Evolutionary conservation across 1,140 invertebrate species (phyloP), one percentile per base, ranked within the genome.

Genomic region (Drosophila tristis): DNA sequence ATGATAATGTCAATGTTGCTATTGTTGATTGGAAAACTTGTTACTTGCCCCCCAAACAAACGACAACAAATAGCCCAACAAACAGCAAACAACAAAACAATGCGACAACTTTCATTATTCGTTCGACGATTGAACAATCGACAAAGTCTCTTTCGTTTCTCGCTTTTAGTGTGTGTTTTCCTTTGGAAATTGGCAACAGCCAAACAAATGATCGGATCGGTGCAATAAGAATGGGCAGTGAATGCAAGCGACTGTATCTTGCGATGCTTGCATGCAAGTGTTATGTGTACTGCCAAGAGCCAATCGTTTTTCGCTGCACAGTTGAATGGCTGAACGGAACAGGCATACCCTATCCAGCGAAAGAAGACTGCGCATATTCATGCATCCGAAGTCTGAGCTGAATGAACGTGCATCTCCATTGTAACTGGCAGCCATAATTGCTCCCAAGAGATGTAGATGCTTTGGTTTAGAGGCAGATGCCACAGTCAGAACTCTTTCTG

Each of bases 101-200:
- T 39, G n/a, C 48, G 23, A 63, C 67, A 44, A 78, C 79, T 82
- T 82, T 82, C 80, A 82, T 82, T 82, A 82, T 75, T 82, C 56
- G 67, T 45, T 49, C 26, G 25, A 9, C 61, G 57, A 77, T 81
- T 82, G 79, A 78, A 78, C 79, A 74, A 81, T 74, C 62, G 56
- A 58, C 53, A 43, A 48, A 35, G 23, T 43, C 55, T 61, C 43
- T 29, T 57, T 23, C 57, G 5, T 44, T 11, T 0, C 20, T 20
- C 8, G 11, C 16, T 29, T 25, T 25, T 25, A 25, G 16, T 44
- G 15, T 47, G 60, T 65, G 26, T 54, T 66, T 51, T 68, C 43
- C 45, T 59, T 56, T 70, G 39, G 43, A 74, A 60, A 74, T 67
- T 80, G 60, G 66, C 63, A 67, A 65, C 2, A 48, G 20, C 4